These are phyloP conservation scores for Himalopsyche anomala DNA, from an alignment of 2,888 invertebrate genomes.

Conservation along the genomic window DNA sequence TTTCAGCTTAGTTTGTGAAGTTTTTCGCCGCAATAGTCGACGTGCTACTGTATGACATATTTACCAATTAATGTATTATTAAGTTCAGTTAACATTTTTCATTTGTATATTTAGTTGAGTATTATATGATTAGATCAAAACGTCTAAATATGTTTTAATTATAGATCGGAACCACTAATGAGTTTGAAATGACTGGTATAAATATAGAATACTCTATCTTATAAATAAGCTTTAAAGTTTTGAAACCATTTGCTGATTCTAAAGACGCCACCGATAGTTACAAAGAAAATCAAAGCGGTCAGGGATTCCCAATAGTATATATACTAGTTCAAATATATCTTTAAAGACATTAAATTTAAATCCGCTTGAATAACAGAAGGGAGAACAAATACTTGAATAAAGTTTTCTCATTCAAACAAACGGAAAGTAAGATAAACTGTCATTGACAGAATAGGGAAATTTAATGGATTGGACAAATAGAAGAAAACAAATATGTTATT, in stretches of 20 bases:
- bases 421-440: constrained; percentile 1
- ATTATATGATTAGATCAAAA: too few species aligned
- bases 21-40: too few species aligned
- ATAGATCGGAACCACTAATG: too few species aligned
- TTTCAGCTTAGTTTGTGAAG: too few species aligned
- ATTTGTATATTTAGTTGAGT: too few species aligned
- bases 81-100: too few species aligned
- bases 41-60: too few species aligned
- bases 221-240: neutral
- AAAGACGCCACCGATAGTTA: constrained; percentile 31
- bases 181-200: too few species aligned
- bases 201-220: too few species aligned
- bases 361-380: neutral
- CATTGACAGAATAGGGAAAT: neutral
- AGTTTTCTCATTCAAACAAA: constrained; percentile 23
- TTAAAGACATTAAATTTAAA: constrained; percentile 32
- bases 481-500: neutral
- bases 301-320: constrained; percentile 6
- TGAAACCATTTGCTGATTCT: constrained; percentile 4
- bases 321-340: constrained; percentile 27
- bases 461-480: constrained; percentile 32
- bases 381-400: constrained; percentile 19
- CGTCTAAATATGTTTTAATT: too few species aligned
- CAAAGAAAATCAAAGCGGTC: constrained; percentile 28
- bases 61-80: too few species aligned